Evolutionary conservation across 2,113 vertebrate species (phyloP).

Genomic region (Mionectes macconnelli): DNA sequence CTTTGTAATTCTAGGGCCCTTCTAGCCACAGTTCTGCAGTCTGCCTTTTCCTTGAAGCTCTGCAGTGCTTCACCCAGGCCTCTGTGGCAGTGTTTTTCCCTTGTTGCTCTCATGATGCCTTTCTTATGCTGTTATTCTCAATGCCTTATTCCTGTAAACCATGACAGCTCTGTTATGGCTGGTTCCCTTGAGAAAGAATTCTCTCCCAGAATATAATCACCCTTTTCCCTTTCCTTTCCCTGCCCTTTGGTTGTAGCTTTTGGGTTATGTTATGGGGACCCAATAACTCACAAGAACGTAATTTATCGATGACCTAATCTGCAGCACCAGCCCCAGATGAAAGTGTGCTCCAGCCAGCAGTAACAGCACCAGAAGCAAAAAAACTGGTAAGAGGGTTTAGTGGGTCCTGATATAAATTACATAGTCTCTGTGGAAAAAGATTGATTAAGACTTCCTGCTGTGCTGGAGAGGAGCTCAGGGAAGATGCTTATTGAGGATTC

Average conservation of each 20-base stretch:
- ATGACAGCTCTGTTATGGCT: background rate
- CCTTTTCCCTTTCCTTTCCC: background rate
- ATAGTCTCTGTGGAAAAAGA: background rate
- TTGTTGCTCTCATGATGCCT: background rate
- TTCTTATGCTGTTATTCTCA: background rate
- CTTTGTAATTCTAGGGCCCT: background rate
- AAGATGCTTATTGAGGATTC: background rate
- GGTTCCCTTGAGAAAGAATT: background rate
- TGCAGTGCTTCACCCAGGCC: background rate
- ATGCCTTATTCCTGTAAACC: background rate
- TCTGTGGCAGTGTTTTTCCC: background rate
- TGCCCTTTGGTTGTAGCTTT: background rate
- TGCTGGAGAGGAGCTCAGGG: background rate
- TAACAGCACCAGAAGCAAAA: background rate
- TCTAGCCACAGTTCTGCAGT: background rate
- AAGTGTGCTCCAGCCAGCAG: background rate
- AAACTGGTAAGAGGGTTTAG: fast-evolving
- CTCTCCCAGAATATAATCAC: background rate
- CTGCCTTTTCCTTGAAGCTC: background rate
- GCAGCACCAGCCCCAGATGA: background rate
- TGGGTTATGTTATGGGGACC: background rate
- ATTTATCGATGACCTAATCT: background rate
- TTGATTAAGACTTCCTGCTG: background rate
- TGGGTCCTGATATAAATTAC: background rate
- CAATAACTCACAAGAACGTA: background rate